A percentile compares a stretch with the other conserved stretches of the same genome.
These are phyloP conservation scores for Candoia aspera DNA, from an alignment of 2,113 vertebrate species.

Conservation along the genomic window DNA sequence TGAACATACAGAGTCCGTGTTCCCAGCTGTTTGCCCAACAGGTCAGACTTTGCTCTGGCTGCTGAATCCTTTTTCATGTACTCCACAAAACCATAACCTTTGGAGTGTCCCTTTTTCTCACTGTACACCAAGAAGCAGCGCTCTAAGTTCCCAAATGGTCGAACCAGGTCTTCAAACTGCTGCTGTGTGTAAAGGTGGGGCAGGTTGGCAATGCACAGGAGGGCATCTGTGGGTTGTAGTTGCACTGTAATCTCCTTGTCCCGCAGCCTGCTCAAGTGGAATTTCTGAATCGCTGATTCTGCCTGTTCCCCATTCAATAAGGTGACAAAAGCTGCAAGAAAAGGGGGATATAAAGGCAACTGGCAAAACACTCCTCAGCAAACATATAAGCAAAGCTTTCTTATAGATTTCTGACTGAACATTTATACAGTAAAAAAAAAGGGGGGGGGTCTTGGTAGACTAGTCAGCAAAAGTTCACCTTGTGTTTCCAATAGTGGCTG, in stretches of 20 bases:
- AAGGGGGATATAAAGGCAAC: neutral
- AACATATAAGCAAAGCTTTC: neutral
- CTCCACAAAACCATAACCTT: constrained; percentile 94
- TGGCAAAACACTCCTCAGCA: neutral
- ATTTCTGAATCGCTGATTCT: constrained; percentile 82
- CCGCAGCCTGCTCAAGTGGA: constrained; percentile 83
- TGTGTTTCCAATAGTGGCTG: neutral
- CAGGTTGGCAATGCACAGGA: constrained; percentile 91
- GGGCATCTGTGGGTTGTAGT: constrained; percentile 89
- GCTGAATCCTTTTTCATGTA: constrained; percentile 97
- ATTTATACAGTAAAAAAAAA: neutral
- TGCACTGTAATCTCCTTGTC: constrained; percentile 89
- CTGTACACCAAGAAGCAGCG: constrained; percentile 93
- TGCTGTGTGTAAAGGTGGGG: constrained; percentile 85
- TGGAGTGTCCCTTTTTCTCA: constrained; percentile 81
- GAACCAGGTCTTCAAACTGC: constrained; percentile 91
- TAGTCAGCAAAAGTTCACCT: neutral
- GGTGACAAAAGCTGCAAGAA: constrained; percentile 83
- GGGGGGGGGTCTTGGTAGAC: neutral
- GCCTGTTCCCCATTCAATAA: constrained; percentile 91
- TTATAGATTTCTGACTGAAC: neutral
- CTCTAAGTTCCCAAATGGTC: constrained; percentile 92
- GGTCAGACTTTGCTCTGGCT: constrained; percentile 88
- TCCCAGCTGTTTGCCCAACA: constrained; percentile 88
- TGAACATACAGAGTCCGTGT: constrained; percentile 90